Conservation (phyloP, 2,113 vertebrate species). For the Gymnocephalus cernua region DNA sequence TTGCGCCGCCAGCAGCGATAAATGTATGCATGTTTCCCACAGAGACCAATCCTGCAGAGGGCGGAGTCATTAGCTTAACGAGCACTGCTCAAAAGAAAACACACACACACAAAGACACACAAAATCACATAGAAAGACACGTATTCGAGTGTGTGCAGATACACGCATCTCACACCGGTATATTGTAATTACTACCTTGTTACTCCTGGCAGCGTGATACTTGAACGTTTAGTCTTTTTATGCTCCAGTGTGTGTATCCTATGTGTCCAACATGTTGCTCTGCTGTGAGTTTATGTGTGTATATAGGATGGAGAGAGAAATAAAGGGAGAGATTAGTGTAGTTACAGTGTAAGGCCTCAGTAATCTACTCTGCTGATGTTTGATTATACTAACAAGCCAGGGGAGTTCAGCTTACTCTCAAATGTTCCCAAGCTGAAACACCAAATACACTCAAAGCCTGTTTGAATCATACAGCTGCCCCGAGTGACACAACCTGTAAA, state of each 20-base stretch:
- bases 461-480: not conserved
- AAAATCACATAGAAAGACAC: not conserved
- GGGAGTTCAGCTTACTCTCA: constrained; percentile 28
- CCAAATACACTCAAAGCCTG: not conserved
- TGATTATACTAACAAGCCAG: constrained; percentile 46
- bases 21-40: constrained; percentile 65
- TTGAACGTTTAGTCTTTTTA: constrained; percentile 6
- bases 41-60: constrained; percentile 47
- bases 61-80: constrained; percentile 67
- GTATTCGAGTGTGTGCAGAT: not conserved
- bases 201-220: constrained; percentile 22
- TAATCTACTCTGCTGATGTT: constrained; percentile 44
- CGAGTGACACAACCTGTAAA: constrained; percentile 20
- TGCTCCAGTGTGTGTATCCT: not conserved
- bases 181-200: constrained; percentile 48
- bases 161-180: not conserved
- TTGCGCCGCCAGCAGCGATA: constrained; percentile 55
- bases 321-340: constrained; percentile 8
- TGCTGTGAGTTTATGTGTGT: not conserved
- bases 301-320: not conserved
- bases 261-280: not conserved
- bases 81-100: constrained; percentile 29
- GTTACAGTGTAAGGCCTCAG: constrained; percentile 16
- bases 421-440: constrained; percentile 17
- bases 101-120: not conserved